Base-by-base conservation (phyloP, 2,888 invertebrate species). In the Himalopsyche anomala region DNA sequence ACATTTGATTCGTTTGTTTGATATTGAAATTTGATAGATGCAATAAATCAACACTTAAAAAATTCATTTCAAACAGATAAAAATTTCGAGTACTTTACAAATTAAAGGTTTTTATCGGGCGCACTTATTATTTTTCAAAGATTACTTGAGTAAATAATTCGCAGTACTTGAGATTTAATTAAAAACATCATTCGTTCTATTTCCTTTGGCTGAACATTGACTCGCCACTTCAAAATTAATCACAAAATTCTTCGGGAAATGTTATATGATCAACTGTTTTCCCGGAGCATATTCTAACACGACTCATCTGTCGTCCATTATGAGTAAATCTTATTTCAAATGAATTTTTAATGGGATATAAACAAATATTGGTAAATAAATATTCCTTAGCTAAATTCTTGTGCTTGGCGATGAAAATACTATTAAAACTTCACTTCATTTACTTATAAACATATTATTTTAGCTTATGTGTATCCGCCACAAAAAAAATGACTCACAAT, bases 141-240 rank as follows among this genome's bases (percentile, higher is more conserved):
- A 88, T 82, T 87, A 74, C 85, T 88, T 85, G 84, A 87, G 87
- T 88, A 88, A 87, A 87, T 87, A 87, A 88, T 86, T 86, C 84
- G 74, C 82, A 40, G 84, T 82, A 62, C 88, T 88, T 86, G 84
- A 87, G 87, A 88, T 87, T 88, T 88, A 88, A 88, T 88, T 88
- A 88, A 88, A 88, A 88, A 87, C 88, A 88, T 88, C 88, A 87
- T 86, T 83, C 87, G 82, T 82, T 80, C 80, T 42, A 12, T 81
- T 55, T 54, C 86, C 84, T n/a, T 80, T 19, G 19, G 42, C 62
- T 80, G 80, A 86, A 81, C 85, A 86, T 86, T 84, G 83, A 83
- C 85, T 84, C 84, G 81, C 87, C 88, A 87, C 88, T 88, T 83
- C 83, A 88, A 84, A 88, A 88, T 87, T 88, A 88, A 88, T 88